Evolutionary conservation across 1,140 invertebrate species (phyloP).

Genomic region (Caenorhabditis brenneri): DNA sequence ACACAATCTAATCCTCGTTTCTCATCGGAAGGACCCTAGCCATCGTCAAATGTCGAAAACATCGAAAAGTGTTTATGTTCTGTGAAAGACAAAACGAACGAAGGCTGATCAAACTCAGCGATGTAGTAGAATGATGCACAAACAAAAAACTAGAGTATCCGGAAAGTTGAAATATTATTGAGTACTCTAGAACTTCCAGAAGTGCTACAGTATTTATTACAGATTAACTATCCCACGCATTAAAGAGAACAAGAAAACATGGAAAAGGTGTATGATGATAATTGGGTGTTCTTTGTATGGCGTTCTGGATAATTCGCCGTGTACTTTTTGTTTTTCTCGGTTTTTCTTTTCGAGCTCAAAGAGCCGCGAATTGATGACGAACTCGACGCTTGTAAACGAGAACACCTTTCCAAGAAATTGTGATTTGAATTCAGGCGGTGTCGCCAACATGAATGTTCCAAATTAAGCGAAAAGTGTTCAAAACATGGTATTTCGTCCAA

Average conservation of each 20-base stretch:
- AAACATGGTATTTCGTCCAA: neutral
- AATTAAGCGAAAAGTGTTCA: neutral
- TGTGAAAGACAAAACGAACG: neutral
- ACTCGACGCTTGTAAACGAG: neutral
- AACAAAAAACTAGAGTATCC: neutral
- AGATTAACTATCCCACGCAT: neutral
- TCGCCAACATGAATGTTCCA: conserved; percentile 10
- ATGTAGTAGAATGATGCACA: neutral
- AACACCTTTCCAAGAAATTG: conserved; percentile 30
- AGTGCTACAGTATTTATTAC: neutral
- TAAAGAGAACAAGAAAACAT: neutral
- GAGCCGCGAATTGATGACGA: conserved; percentile 17
- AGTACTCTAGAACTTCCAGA: no score
- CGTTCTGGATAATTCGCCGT: conserved; percentile 33
- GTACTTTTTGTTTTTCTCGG: conserved; percentile 28
- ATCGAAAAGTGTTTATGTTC: conserved; percentile 32
- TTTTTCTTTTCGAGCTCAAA: neutral
- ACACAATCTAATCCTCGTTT: conserved; percentile 42
- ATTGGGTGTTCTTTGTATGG: conserved; percentile 30
- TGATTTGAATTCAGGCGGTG: conserved; percentile 26
- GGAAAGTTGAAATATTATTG: neutral
- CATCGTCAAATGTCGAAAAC: conserved; percentile 26
- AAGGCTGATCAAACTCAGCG: conserved; percentile 27
- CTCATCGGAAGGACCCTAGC: conserved; percentile 25
- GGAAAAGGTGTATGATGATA: neutral